Conservation (phyloP, 2,888 invertebrate species). For the Sminthurides aquaticus region DNA sequence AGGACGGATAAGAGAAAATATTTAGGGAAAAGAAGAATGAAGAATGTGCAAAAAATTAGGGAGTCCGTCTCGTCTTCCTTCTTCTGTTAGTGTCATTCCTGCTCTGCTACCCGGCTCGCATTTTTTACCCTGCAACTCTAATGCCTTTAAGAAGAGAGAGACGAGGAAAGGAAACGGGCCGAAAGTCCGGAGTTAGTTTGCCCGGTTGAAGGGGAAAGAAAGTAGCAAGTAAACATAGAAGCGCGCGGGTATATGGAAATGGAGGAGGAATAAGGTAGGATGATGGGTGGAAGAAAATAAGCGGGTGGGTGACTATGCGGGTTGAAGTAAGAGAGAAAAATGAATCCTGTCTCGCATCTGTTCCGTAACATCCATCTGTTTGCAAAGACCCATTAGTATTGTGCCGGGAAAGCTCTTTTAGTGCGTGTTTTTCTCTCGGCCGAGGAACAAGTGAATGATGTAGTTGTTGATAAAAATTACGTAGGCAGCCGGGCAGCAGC, state of each 20-base stretch:
- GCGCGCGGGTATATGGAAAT: too few species aligned
- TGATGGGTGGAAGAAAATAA: neutral
- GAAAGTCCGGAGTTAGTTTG: too few species aligned
- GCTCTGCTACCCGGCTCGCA: too few species aligned
- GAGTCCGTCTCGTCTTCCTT: too few species aligned
- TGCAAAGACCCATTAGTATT: constrained; percentile 30
- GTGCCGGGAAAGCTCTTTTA: constrained; percentile 1
- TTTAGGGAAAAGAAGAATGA: neutral
- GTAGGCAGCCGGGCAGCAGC: too few species aligned
- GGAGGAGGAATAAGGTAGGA: neutral
- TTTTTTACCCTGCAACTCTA: too few species aligned
- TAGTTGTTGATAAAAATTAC: neutral
- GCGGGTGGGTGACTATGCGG: neutral
- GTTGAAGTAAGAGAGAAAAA: constrained; percentile 26
- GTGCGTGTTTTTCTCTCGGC: constrained; percentile 1
- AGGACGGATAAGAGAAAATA: neutral
- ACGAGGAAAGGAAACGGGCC: too few species aligned
- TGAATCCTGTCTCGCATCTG: constrained; percentile 36
- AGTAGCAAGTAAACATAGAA: too few species aligned
- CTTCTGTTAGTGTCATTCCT: too few species aligned
- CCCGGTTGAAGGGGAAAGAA: too few species aligned
- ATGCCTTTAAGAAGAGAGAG: too few species aligned
- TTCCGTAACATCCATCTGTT: constrained; percentile 33
- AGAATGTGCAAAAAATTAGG: neutral
- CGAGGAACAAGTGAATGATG: neutral